Base-by-base conservation (phyloP, 2,888 invertebrate genomes). In the Cheilosia variabilis region DNA sequence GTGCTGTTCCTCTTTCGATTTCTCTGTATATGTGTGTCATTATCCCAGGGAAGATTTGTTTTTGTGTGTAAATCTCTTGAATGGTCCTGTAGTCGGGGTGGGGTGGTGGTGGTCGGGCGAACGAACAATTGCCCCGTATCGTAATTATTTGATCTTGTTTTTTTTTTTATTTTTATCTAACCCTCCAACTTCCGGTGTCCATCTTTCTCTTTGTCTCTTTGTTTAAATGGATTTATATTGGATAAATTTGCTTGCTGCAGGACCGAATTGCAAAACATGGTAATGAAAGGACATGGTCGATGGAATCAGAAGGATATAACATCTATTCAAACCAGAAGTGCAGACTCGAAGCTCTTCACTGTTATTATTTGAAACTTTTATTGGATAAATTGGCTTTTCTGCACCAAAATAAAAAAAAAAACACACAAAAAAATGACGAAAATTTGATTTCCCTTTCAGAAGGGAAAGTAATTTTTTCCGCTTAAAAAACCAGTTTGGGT, bases 41-140 rank as follows among this genome's bases (percentile, higher is more conserved):
- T 80, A 86, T 80, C 75, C 27, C 80, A 68, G 66, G 52, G 53
- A 60, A 71, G 75, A 84, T 79, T 84, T 75, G 79, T 84, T 73
- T 79, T 79, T 37, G 79, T 71, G 57, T 76, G 76, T 76, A 86
- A 86, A 86, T 86, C 79, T 80, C 65, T 45, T 65, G 37, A 75
- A 71, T 69, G 41, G 69, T 71, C 58, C 68, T 72, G 52, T 50
- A n/a, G 27, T n/a, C n/a, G n/a, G n/a, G 10, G 4, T 24, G 43
- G n/a, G 50, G 4, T 27, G 19, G 60, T 31, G 10, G 24, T 9
- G 7, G 17, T 1, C 17, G 22, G 27, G 52, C 15, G 53, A 34
- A 24, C 55, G 15, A 76, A 60, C 79, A 76, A 79, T 84, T 79
- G 83, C 60, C 71, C 58, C 75, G 41, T 73, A 83, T 84, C 75